phyloP scores from a whole-genome alignment of 2,888 invertebrate species.

The Drosophila siamana region DNA sequence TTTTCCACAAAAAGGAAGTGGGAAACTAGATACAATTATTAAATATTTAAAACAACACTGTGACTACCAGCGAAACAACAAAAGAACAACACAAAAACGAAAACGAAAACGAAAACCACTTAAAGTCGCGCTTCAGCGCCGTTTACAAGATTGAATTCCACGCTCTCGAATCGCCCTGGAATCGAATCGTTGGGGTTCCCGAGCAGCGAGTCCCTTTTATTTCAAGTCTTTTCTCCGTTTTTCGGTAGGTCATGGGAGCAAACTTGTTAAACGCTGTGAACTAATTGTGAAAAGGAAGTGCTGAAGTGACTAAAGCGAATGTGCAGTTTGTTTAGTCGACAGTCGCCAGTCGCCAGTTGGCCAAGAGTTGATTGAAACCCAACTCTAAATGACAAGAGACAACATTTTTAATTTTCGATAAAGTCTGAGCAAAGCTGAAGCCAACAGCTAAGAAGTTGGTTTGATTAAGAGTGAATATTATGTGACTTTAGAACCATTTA shows the following conservation, averaged over 20 bases:
- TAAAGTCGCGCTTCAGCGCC: conserved; percentile 72
- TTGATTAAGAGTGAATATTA: too few relatives aligned
- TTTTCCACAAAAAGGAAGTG: conserved; percentile 64
- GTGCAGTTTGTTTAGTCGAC: conserved; percentile 1
- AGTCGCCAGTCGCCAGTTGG: neutral
- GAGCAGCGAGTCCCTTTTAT: neutral
- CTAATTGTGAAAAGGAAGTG: conserved; percentile 48
- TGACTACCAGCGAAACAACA: conserved; percentile 34
- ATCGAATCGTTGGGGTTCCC: neutral
- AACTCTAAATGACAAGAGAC: conserved; percentile 7
- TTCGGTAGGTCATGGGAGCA: conserved; percentile 56
- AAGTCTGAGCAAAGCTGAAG: neutral
- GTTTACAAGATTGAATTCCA: conserved; percentile 12
- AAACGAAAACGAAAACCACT: conserved; percentile 42
- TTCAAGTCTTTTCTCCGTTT: neutral
- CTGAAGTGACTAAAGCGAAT: neutral
- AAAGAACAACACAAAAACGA: conserved; percentile 18
- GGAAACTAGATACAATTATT: conserved; percentile 79
- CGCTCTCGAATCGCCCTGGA: neutral
- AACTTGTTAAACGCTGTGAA: conserved; percentile 46
- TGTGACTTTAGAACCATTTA: too few relatives aligned
- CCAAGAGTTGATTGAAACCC: conserved; percentile 11
- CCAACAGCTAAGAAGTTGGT: too few relatives aligned
- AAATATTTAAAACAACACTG: conserved; percentile 77
- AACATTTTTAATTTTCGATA: too few relatives aligned